These are phyloP conservation scores for Myodes glareolus DNA, from an alignment of 2,113 vertebrate species.

Conservation along the genomic window DNA sequence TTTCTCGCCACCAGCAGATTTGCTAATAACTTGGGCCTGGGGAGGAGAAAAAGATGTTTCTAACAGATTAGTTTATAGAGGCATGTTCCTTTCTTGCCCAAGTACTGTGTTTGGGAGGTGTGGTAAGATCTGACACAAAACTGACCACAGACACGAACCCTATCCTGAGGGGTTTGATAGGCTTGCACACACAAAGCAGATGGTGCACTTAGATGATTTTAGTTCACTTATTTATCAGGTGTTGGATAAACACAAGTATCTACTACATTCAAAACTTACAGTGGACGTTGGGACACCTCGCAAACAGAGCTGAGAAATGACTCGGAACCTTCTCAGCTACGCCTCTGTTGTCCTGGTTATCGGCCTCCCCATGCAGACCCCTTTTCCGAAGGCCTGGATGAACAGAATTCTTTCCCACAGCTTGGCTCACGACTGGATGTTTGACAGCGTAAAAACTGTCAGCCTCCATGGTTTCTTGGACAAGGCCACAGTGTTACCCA, in stretches of 20 bases:
- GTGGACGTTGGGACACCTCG: conserved; percentile 93
- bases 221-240: conserved; percentile 91
- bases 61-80: conserved; percentile 92
- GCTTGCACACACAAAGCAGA: conserved; percentile 93
- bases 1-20: conserved; percentile 96
- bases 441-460: conserved; percentile 68
- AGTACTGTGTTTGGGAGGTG: conserved; percentile 90
- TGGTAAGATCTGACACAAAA: conserved; percentile 94
- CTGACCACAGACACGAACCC: conserved; percentile 93
- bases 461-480: conserved; percentile 44
- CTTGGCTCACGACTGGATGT: conserved; percentile 66
- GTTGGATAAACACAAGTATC: conserved; percentile 86
- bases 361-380: conserved; percentile 50
- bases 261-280: conserved; percentile 92
- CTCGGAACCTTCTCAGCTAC: conserved; percentile 51
- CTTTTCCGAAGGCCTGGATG: conserved; percentile 63
- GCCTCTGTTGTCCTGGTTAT: conserved; percentile 44
- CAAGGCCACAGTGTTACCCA: conserved; percentile 36
- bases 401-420: conserved; percentile 44
- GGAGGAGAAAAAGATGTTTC: conserved; percentile 99
- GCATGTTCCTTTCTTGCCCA: conserved; percentile 95
- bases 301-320: conserved; percentile 74
- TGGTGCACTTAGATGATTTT: conserved; percentile 91
- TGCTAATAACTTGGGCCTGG: conserved; percentile 98
- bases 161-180: conserved; percentile 95